These are phyloP conservation scores for Bovichtus diacanthus DNA, from an alignment of 2,797 vertebrate genomes.

Conservation along the genomic window DNA sequence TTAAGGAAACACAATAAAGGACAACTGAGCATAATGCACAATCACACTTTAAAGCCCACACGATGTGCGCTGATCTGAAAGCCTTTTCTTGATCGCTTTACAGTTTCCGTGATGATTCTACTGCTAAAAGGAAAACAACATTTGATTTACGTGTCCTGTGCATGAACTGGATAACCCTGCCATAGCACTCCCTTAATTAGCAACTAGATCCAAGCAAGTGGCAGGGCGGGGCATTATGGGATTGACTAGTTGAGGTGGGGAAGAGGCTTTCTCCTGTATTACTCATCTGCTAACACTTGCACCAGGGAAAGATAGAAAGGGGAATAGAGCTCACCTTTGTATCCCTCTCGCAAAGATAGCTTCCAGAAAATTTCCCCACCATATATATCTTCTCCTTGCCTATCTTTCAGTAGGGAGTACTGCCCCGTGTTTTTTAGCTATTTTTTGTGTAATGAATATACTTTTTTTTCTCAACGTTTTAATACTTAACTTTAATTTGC, in stretches of 20 bases:
- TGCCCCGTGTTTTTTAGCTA: neutral
- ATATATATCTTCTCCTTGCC: conserved; percentile 13
- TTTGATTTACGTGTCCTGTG: conserved; percentile 57
- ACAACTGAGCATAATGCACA: neutral
- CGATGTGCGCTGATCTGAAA: neutral
- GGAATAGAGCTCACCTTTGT: conserved; percentile 28
- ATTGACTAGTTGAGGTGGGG: conserved; percentile 46
- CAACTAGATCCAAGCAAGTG: conserved; percentile 61
- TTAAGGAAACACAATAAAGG: neutral
- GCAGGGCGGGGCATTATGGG: conserved; percentile 50
- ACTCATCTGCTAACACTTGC: conserved; percentile 47
- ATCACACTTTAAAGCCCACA: neutral
- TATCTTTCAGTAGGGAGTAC: neutral
- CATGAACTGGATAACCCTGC: conserved; percentile 57
- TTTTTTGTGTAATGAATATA: neutral
- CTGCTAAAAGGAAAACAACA: conserved; percentile 38
- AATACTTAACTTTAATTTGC: neutral
- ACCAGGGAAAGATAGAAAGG: conserved; percentile 28
- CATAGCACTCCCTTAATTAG: conserved; percentile 74
- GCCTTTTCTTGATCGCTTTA: neutral
- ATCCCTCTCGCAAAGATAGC: conserved; percentile 19
- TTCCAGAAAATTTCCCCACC: conserved; percentile 15
- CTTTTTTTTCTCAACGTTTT: neutral
- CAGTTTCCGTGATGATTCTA: conserved; percentile 20
- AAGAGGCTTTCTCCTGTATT: conserved; percentile 32